These are phyloP conservation scores for Corythornis vintsioides DNA, from an alignment of 2,113 vertebrate species.

Conservation along the genomic window DNA sequence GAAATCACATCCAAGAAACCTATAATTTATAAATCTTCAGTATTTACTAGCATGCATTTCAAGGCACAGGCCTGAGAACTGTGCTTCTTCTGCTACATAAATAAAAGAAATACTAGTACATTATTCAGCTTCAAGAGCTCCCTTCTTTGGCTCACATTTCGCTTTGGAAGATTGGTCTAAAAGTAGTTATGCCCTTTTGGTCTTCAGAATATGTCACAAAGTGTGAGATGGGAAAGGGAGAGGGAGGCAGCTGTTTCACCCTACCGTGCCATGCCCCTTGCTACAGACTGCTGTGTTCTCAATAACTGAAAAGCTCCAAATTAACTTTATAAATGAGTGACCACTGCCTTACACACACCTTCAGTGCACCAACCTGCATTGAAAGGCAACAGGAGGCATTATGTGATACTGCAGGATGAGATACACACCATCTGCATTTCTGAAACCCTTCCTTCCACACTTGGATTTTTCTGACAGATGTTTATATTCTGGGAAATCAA, in stretches of 20 bases:
- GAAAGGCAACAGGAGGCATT: background rate
- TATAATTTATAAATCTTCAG: background rate
- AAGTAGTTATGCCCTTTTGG: background rate
- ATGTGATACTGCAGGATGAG: rapidly evolving
- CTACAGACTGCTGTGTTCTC: background rate
- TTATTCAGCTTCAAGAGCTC: background rate
- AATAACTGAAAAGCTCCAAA: background rate
- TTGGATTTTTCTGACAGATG: background rate
- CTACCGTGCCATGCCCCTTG: background rate
- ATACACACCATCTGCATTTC: background rate
- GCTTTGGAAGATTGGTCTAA: background rate
- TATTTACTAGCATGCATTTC: background rate
- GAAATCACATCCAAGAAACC: conserved; percentile 1
- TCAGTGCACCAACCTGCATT: rapidly evolving
- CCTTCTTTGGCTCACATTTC: background rate
- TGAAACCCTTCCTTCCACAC: background rate
- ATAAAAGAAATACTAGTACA: background rate
- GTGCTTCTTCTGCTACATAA: background rate
- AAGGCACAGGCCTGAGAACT: background rate
- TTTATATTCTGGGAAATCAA: background rate
- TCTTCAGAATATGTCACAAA: background rate
- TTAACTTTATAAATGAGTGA: background rate
- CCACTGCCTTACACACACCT: background rate
- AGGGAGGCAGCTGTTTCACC: background rate
- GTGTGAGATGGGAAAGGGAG: background rate